Evolutionary conservation across 2,888 invertebrate species (phyloP).

Genomic region (Drosophila nigricruria): DNA sequence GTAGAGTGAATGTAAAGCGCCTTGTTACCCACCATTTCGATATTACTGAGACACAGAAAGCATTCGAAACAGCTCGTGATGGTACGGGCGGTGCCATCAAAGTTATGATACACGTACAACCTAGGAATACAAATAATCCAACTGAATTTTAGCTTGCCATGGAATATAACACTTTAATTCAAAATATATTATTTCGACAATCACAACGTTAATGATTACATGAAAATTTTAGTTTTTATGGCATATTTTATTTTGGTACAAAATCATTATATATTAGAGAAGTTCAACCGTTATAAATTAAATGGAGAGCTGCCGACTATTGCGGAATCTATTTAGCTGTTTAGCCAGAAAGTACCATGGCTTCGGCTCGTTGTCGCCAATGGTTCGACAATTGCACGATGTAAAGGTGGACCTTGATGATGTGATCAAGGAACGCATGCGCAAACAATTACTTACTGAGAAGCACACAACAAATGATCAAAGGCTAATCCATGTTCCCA

Average conservation of each 20-base stretch:
- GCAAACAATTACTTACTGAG: neutral
- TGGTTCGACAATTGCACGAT: neutral
- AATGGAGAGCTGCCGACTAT: neutral
- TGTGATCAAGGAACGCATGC: conserved; percentile 14
- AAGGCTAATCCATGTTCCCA: neutral
- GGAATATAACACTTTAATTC: neutral
- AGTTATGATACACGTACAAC: conserved; percentile 93
- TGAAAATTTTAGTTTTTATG: neutral
- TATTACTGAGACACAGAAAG: conserved; percentile 91
- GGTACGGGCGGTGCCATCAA: conserved; percentile 92
- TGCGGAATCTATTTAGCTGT: neutral
- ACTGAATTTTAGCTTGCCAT: conserved; percentile 50
- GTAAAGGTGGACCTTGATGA: neutral
- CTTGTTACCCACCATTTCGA: conserved; percentile 93
- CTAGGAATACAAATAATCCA: conserved; percentile 86
- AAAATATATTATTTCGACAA: neutral
- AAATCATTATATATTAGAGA: neutral
- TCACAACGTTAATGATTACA: neutral
- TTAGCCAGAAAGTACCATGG: neutral
- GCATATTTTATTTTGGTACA: neutral
- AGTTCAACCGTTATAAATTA: neutral
- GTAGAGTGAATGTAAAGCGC: conserved; percentile 92
- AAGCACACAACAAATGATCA: neutral
- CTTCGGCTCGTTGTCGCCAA: neutral
- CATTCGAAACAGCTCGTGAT: conserved; percentile 92